Conservation (phyloP, 2,113 vertebrate species). For the Meles meles region DNA sequence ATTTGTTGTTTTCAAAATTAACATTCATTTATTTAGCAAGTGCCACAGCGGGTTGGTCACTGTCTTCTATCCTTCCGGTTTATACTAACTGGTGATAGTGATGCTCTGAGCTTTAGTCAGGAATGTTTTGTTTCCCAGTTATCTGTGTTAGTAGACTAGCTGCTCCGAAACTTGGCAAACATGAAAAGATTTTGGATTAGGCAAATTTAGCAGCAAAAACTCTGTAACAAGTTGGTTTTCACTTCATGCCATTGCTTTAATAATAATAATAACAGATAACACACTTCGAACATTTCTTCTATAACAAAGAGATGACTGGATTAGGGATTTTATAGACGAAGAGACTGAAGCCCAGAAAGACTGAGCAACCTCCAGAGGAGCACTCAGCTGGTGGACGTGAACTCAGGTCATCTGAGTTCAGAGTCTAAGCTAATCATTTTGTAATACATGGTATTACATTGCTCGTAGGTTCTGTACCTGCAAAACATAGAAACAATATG, state of each 20-base stretch:
- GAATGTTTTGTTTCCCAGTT: neutral
- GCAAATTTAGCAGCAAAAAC: neutral
- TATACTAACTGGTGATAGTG: neutral
- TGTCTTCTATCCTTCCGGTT: neutral
- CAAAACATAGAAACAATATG: neutral
- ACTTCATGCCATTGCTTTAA: neutral
- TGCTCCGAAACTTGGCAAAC: neutral
- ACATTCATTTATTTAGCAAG: neutral
- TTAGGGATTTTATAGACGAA: neutral
- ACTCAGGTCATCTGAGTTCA: neutral
- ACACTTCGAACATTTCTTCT: neutral
- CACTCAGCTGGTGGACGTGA: neutral
- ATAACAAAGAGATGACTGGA: neutral
- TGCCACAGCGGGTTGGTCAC: neutral
- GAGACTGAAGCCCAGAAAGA: neutral
- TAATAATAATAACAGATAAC: neutral
- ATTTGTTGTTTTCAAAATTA: neutral
- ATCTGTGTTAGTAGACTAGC: neutral
- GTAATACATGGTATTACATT: neutral
- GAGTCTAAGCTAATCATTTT: neutral
- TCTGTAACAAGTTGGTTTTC: neutral
- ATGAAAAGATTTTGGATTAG: neutral
- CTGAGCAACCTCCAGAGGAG: neutral
- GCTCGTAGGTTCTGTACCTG: neutral
- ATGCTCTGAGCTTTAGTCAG: neutral